Base-by-base conservation (phyloP, 2,888 invertebrate genomes). In the Trissonchulus sp. region DNA sequence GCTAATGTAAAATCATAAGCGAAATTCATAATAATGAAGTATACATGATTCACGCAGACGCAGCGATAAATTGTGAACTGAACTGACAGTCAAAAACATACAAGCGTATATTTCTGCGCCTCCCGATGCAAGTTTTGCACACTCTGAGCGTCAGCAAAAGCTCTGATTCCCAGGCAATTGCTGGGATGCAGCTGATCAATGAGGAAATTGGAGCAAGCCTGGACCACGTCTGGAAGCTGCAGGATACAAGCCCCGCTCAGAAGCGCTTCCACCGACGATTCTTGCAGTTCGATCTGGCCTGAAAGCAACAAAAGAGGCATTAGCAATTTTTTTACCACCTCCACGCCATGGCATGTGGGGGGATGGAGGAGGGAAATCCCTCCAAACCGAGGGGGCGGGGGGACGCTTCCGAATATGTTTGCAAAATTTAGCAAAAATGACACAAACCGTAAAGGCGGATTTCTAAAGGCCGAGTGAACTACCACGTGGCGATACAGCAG, bases 141-240 rank as follows among this genome's bases (percentile, higher is more conserved):
- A 74, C 92, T 91, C 85, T 94, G 94, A 80, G 92, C 91, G 84
- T 95, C 94, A 65, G 95, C 95, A 87, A 96, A 96, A 84, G 93
- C 83, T 38, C 92, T 90, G 84, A 96, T 94, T 33, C 95, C 95
- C 79, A 96, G 89, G 86, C 94, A 94, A 86, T 96, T 96, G 82
- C 93, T 94, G 0, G 94, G 94, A 86, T 94, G 93, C 74, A 94
- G 88, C 85, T 94, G 95, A 82, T 93, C 92, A 82, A 91, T 91
- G 74, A 96, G 88, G 86, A 93, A 96, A 82, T 90, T 89, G 82
- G 93, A 94, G 84, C 95, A 95, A 38, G 93, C 93, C 80, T 91
- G 91, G 63, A 93, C 92, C 62, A 95, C 94, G 80, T 93, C 90
- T 1, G 84, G 82, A 76, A 96, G 87, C 85, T 94, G 94, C 77